Evolutionary conservation across 2,888 invertebrate species (phyloP).

Genomic region (Melinaea menophilus): DNA sequence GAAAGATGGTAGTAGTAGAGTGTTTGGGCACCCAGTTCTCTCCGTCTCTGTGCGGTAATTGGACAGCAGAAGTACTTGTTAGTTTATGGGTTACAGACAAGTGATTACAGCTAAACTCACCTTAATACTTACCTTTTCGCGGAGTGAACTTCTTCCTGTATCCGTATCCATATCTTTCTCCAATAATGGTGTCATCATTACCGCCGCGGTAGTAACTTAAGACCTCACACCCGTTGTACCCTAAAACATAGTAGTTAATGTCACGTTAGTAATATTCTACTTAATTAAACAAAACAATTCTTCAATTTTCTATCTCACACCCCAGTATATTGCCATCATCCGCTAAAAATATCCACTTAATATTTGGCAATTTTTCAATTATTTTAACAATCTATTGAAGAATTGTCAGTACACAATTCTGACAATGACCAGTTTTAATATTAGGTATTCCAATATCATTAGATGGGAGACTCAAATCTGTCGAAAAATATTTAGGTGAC

Average conservation of each 20-base stretch:
- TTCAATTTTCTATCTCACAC: slow-evolving; percentile 79
- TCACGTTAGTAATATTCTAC: not conserved
- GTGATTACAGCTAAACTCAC: slow-evolving; percentile 55
- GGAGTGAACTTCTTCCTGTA: slow-evolving; percentile 50
- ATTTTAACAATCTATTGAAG: slow-evolving; percentile 73
- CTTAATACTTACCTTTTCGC: slow-evolving; percentile 57
- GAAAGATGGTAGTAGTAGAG: too few species aligned
- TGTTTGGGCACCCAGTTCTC: too few species aligned
- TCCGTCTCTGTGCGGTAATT: too few species aligned
- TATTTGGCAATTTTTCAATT: slow-evolving; percentile 51
- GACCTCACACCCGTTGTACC: slow-evolving; percentile 81
- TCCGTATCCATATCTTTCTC: slow-evolving; percentile 93
- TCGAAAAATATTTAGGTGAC: not conserved
- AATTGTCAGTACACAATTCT: slow-evolving; percentile 82
- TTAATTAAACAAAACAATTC: not conserved
- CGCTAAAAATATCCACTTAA: slow-evolving; percentile 91
- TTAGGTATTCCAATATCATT: slow-evolving; percentile 84
- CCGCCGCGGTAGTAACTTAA: slow-evolving; percentile 85
- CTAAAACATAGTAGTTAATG: slow-evolving; percentile 54
- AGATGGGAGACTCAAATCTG: slow-evolving; percentile 83
- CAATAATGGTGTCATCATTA: slow-evolving; percentile 77
- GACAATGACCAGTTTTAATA: slow-evolving; percentile 82
- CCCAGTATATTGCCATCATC: slow-evolving; percentile 98
- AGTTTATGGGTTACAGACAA: too few species aligned
- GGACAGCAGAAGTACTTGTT: too few species aligned